Evolutionary conservation across 2,113 vertebrate species (phyloP), one percentile per base, ranked within the genome.

Genomic region (Kryptolebias marmoratus): DNA sequence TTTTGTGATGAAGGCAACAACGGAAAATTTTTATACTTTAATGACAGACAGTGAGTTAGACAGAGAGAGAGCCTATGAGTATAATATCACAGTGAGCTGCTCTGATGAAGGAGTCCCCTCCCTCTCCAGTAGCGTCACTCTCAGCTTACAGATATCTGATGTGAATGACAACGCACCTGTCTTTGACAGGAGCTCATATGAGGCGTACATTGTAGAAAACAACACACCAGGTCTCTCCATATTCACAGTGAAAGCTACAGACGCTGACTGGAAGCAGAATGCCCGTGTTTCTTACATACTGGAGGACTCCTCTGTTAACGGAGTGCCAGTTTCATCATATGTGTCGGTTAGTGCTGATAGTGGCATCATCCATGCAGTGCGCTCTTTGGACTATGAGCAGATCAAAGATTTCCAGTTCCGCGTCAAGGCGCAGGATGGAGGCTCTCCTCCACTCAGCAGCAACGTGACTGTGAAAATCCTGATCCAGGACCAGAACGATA

Each of bases 11-110:
- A 85, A 87, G n/a, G 39, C 89, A 75, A 71, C 90, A 7, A 88
- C 92, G 6, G 86, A 82, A 59, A 87, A 88, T 68, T 86, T 91
- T 52, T 92, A 85, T 48, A 88, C 83, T 3, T 18, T 91, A 2
- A 49, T 91, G 0, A 90, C 79, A 4, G 71, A 86, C 14, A 64
- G 58, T 12, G 57, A 47, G 14, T 76, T 91, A 48, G 87, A 89
- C 71, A 71, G 87, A 77, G 81, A 83, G 49, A 63, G 1, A 9
- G 32, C 49, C 0, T 68, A 75, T 5, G 8, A 71, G 7, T 82
- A 82, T 64, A 75, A 75, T 0, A 82, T 79, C 0, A 82, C 55
- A 2, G 69, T 75, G 15, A 63, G 32, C 31, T 80, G 78, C 22
- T 75, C 63, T 71, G 73, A 72, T 71, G 68, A 66, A 11, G 75